Conservation (phyloP, 1,140 invertebrate species). For the Panagrolaimus sp. region DNA sequence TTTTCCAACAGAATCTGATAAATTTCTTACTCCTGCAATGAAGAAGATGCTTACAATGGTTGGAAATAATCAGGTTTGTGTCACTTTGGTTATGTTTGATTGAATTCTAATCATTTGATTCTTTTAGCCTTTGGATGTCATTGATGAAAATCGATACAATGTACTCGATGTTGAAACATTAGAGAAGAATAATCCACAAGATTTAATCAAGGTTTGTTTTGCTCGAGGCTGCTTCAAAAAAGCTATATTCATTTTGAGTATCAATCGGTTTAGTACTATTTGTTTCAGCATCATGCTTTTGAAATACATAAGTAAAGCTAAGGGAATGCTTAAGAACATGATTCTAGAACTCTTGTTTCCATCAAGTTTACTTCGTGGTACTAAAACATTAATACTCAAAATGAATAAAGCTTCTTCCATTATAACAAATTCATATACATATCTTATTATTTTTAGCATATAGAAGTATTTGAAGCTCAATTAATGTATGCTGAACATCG, state of each 20-base stretch:
- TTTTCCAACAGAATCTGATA: background rate
- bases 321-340: too few relatives aligned
- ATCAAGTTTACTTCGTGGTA: too few relatives aligned
- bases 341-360: too few relatives aligned
- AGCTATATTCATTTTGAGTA: too few relatives aligned
- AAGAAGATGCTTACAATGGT: constrained; percentile 1
- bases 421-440: too few relatives aligned
- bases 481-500: constrained; percentile 1
- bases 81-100: background rate
- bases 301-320: too few relatives aligned
- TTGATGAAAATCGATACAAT: background rate
- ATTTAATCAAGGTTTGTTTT: constrained; percentile 5
- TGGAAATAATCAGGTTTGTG: background rate
- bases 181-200: background rate
- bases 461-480: constrained; percentile 6
- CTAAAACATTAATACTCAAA: background rate
- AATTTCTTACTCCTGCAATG: background rate
- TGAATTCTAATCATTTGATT: background rate
- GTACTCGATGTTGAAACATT: background rate
- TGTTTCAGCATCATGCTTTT: too few relatives aligned
- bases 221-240: too few relatives aligned
- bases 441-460: background rate
- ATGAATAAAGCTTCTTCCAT: too few relatives aligned
- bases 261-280: too few relatives aligned
- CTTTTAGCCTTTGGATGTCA: constrained; percentile 3